phyloP scores from a whole-genome alignment of 2,888 invertebrate species.

The Chaetogeoica ovagalla region DNA sequence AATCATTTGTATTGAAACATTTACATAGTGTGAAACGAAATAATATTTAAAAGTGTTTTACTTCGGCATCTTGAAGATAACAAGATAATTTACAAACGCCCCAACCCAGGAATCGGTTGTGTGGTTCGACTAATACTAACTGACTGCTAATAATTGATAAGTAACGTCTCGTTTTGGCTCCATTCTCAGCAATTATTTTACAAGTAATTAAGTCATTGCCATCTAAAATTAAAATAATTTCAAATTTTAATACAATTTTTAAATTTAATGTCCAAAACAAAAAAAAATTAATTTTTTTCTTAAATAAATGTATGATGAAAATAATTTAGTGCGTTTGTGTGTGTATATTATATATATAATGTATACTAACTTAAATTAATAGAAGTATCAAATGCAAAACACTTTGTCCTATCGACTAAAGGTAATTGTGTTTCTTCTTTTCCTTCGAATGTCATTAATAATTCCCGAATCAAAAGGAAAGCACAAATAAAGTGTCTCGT shows the following conservation, averaged over 20 bases:
- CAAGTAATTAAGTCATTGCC: slow-evolving; percentile 97
- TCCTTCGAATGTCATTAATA: slow-evolving; percentile 77
- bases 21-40: neutral
- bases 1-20: slow-evolving; percentile 4
- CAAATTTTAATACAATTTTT: neutral
- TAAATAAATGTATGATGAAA: too few relatives aligned
- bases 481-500: slow-evolving; percentile 88
- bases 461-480: slow-evolving; percentile 83
- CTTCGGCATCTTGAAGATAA: slow-evolving; percentile 82
- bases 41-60: slow-evolving; percentile 57
- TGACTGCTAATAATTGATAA: slow-evolving; percentile 94
- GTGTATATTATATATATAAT: neutral
- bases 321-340: neutral
- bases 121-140: slow-evolving; percentile 95
- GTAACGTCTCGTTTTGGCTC: slow-evolving; percentile 87
- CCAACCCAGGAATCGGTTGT: slow-evolving; percentile 92
- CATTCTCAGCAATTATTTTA: slow-evolving; percentile 87
- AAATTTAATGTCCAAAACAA: too few relatives aligned
- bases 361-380: slow-evolving; percentile 85
- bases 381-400: slow-evolving; percentile 78
- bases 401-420: slow-evolving; percentile 81
- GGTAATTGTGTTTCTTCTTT: slow-evolving; percentile 87
- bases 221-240: slow-evolving; percentile 65
- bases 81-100: slow-evolving; percentile 91
- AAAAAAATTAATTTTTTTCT: too few relatives aligned